These are phyloP conservation scores for Caenorhabditis angaria DNA, from an alignment of 2,888 invertebrate genomes.

Conservation along the genomic window DNA sequence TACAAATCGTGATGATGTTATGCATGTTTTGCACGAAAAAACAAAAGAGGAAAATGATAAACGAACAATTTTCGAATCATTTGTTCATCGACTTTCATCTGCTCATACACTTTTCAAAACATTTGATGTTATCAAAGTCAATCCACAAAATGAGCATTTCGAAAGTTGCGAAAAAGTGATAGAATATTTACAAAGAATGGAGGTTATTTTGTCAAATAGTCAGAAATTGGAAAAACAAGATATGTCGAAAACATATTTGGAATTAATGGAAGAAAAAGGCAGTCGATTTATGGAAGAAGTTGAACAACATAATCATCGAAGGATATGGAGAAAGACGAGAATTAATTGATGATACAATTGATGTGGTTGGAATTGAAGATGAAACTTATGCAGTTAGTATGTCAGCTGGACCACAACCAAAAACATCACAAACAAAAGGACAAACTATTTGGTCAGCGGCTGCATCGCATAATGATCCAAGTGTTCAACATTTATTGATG, in stretches of 20 bases:
- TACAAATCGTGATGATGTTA: slow-evolving; percentile 35
- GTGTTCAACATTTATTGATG: background rate
- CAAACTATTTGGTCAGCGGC: background rate
- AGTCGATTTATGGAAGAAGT: background rate
- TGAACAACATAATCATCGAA: no score
- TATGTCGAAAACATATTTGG: slow-evolving; percentile 15
- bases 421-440: background rate
- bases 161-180: slow-evolving; percentile 18
- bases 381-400: slow-evolving; percentile 13
- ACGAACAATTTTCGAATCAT: slow-evolving; percentile 30
- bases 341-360: slow-evolving; percentile 14
- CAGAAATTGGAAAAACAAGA: background rate
- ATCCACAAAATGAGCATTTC: slow-evolving; percentile 7
- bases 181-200: background rate
- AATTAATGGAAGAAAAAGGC: slow-evolving; percentile 33
- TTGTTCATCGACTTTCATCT: slow-evolving; percentile 30
- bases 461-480: background rate
- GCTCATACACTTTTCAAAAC: slow-evolving; percentile 28
- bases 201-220: background rate
- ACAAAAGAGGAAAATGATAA: slow-evolving; percentile 23
- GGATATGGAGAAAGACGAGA: background rate
- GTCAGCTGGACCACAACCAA: background rate
- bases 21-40: slow-evolving; percentile 29
- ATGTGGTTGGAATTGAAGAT: slow-evolving; percentile 35
- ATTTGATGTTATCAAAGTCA: slow-evolving; percentile 9